Conservation (phyloP, 2,797 vertebrate species). For the Lycodopsis pacificus region DNA sequence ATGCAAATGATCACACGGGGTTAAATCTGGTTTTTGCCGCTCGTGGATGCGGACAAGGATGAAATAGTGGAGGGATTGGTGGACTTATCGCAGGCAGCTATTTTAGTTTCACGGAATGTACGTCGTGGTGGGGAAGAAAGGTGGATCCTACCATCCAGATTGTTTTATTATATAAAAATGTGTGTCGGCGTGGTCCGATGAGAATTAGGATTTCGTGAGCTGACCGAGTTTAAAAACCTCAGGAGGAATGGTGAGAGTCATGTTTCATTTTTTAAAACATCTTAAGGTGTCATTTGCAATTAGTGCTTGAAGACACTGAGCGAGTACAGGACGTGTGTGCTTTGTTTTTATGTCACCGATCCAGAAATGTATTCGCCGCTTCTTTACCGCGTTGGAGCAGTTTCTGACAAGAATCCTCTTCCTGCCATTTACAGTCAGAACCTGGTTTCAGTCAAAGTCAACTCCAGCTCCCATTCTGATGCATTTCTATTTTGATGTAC, state of each 20-base stretch:
- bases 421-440: slow-evolving; percentile 72
- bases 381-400: slow-evolving; percentile 36
- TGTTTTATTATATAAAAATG: slow-evolving; percentile 41
- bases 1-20: slow-evolving; percentile 85
- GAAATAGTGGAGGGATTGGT: slow-evolving; percentile 72
- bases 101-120: slow-evolving; percentile 74
- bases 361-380: slow-evolving; percentile 34
- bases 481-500: slow-evolving; percentile 69
- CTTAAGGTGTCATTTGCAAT: slow-evolving; percentile 61
- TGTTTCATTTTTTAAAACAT: slow-evolving; percentile 51
- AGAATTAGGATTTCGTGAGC: slow-evolving; percentile 47
- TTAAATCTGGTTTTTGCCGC: slow-evolving; percentile 61
- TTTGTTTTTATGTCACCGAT: slow-evolving; percentile 64
- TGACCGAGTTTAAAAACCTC: slow-evolving; percentile 45
- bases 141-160: slow-evolving; percentile 35
- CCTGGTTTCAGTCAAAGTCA: slow-evolving; percentile 66
- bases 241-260: slow-evolving; percentile 30
- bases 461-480: slow-evolving; percentile 58
- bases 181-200: slow-evolving; percentile 9
- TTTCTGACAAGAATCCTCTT: slow-evolving; percentile 56
- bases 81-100: slow-evolving; percentile 73
- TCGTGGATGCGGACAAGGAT: slow-evolving; percentile 69
- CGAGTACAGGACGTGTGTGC: slow-evolving; percentile 23
- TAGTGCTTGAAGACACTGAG: slow-evolving; percentile 50
- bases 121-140: slow-evolving; percentile 33